Evolutionary conservation across 2,888 invertebrate species (phyloP).

Genomic region (Coenonympha arcania): DNA sequence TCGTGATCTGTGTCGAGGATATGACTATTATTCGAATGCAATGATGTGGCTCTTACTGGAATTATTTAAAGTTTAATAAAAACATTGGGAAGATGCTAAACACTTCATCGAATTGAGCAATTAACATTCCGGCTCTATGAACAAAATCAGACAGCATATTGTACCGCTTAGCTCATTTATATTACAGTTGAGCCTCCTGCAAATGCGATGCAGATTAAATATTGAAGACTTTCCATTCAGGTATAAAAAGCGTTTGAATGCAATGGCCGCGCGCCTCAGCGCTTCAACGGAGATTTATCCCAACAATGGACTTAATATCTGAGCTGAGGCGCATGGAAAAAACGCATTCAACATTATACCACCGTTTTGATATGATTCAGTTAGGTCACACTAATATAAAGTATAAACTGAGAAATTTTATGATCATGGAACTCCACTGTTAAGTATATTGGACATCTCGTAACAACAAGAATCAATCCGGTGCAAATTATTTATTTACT

Average conservation of each 20-base stretch:
- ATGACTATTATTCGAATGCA: too few relatives aligned
- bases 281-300: constrained; percentile 19
- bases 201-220: constrained; percentile 3
- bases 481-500: too few relatives aligned
- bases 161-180: neutral
- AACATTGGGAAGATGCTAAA: too few relatives aligned
- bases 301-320: constrained; percentile 26
- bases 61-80: too few relatives aligned
- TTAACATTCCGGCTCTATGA: too few relatives aligned
- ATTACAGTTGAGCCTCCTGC: neutral
- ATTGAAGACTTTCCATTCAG: constrained; percentile 14
- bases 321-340: constrained; percentile 20
- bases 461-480: too few relatives aligned
- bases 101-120: too few relatives aligned
- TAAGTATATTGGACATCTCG: too few relatives aligned
- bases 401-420: neutral
- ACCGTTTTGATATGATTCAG: neutral
- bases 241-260: constrained; percentile 18
- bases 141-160: too few relatives aligned
- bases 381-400: neutral
- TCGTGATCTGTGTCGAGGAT: too few relatives aligned
- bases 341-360: constrained; percentile 23
- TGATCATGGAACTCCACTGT: neutral
- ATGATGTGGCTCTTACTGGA: too few relatives aligned
- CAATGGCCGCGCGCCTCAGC: constrained; percentile 10